Base-by-base conservation (phyloP, 2,113 vertebrate genomes). In the Eretmodus cyanostictus region DNA sequence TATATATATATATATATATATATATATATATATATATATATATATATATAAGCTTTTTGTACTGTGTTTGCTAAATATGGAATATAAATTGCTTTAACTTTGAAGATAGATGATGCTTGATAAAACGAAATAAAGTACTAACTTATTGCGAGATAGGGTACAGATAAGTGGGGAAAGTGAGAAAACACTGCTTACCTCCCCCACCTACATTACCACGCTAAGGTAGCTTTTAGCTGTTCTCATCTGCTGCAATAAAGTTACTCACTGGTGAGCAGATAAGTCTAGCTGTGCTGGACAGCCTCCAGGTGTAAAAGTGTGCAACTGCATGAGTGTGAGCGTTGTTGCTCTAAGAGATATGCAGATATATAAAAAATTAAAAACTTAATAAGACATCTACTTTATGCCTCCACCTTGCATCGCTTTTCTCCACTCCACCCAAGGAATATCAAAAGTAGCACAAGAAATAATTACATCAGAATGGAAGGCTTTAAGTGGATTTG, bases 1-100 rank as follows among this genome's bases (percentile, higher is more conserved):
- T n/a, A n/a, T n/a, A n/a, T n/a, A n/a, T n/a, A n/a, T n/a, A n/a
- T n/a, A n/a, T n/a, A n/a, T n/a, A n/a, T n/a, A n/a, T n/a, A n/a
- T n/a, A n/a, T n/a, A n/a, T n/a, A n/a, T n/a, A n/a, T 36, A 85
- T 84, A 91, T 92, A 9, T 87, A 45, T 29, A 86, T 85, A 5
- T 7, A 12, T 24, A n/a, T 10, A 89, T 78, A 29, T 31, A 81
- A 84, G 85, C 84, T 84, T 53, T 79, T 55, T 11, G 36, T 76
- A 82, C 71, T 22, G 68, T 53, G 61, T 42, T 84, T 59, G 87
- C 63, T 84, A 81, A 82, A 51, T 17, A 68, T 38, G 31, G 14
- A 27, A 5, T 27, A 80, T 63, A 49, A 82, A 83, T 5, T 22
- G 22, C 10, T 29, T 47, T 78, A 81, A 84, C 86, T 88, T 81